These are phyloP conservation scores for Xylota sylvarum DNA, from an alignment of 2,888 invertebrate genomes.

Conservation along the genomic window DNA sequence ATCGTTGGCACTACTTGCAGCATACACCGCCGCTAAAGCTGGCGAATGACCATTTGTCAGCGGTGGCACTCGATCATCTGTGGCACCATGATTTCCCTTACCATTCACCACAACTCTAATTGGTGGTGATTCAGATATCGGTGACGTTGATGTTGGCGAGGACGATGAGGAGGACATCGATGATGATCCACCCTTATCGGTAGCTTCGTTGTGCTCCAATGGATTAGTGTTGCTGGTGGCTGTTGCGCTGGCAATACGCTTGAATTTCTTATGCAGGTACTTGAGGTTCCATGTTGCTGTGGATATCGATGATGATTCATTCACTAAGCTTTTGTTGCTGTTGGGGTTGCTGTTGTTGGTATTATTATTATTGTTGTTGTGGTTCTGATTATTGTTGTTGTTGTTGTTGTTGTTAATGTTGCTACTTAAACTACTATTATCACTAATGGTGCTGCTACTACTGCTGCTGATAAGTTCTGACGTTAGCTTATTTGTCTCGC, in stretches of 20 bases:
- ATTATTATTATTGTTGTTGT: slow-evolving; percentile 52
- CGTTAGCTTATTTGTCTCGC: slow-evolving; percentile 71
- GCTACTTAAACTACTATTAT: slow-evolving; percentile 79
- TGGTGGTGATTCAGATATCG: slow-evolving; percentile 68
- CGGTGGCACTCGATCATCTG: slow-evolving; percentile 58
- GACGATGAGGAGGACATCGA: slow-evolving; percentile 81
- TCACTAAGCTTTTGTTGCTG: slow-evolving; percentile 61
- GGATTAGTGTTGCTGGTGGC: slow-evolving; percentile 62
- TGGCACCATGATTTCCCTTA: slow-evolving; percentile 41
- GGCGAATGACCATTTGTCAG: slow-evolving; percentile 73
- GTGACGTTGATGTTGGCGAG: slow-evolving; percentile 65
- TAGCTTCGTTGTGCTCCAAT: slow-evolving; percentile 73
- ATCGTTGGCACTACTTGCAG: slow-evolving; percentile 66
- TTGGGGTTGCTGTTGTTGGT: slow-evolving; percentile 46
- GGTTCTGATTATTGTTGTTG: slow-evolving; percentile 65
- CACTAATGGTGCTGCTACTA: slow-evolving; percentile 79
- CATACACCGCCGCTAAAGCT: slow-evolving; percentile 46
- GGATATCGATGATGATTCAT: slow-evolving; percentile 75
- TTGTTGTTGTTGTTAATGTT: slow-evolving; percentile 76
- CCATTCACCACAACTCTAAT: slow-evolving; percentile 52
- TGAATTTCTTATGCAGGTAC: slow-evolving; percentile 97
- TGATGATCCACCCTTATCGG: slow-evolving; percentile 79
- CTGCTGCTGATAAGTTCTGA: slow-evolving; percentile 78
- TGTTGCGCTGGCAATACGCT: slow-evolving; percentile 91
- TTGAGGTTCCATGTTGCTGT: slow-evolving; percentile 86